Percentiles rank a stretch among this genome's conserved stretches.
These are phyloP conservation scores for Tachystola acroxantha DNA, from an alignment of 2,888 invertebrate genomes.

Conservation along the genomic window DNA sequence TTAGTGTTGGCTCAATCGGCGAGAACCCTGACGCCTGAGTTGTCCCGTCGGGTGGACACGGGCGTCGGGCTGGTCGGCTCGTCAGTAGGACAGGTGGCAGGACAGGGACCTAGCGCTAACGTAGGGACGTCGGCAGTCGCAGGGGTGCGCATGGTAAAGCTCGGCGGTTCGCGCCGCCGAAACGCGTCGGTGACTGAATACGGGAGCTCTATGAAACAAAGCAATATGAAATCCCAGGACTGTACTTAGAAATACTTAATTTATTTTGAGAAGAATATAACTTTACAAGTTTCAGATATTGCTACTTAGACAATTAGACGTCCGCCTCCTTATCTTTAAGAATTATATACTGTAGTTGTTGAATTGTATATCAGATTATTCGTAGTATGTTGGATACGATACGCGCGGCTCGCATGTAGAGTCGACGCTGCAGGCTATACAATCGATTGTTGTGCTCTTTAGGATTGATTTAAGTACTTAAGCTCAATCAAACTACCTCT, in stretches of 20 bases:
- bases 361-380: conserved; percentile 30
- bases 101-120: conserved; percentile 38
- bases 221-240: conserved; percentile 72
- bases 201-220: conserved; percentile 61
- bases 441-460: conserved; percentile 53
- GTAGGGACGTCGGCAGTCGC: conserved; percentile 50
- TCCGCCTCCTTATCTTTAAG: conserved; percentile 72
- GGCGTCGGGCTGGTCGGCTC: conserved; percentile 38
- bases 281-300: conserved; percentile 72
- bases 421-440: conserved; percentile 29
- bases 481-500: conserved; percentile 77
- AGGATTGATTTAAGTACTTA: conserved; percentile 73
- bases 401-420: conserved; percentile 19
- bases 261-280: conserved; percentile 75
- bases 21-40: conserved; percentile 35
- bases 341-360: conserved; percentile 45
- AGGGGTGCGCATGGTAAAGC: conserved; percentile 45
- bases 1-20: conserved; percentile 53
- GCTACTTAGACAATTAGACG: conserved; percentile 69
- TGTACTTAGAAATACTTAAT: conserved; percentile 75
- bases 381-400: conserved; percentile 23
- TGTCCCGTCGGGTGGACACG: conserved; percentile 37
- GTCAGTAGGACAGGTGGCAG: conserved; percentile 22
- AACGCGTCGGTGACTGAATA: conserved; percentile 72
- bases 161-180: conserved; percentile 39